These are phyloP conservation scores for Neotoxoptera formosana DNA, from an alignment of 1,140 invertebrate species.

Conservation along the genomic window DNA sequence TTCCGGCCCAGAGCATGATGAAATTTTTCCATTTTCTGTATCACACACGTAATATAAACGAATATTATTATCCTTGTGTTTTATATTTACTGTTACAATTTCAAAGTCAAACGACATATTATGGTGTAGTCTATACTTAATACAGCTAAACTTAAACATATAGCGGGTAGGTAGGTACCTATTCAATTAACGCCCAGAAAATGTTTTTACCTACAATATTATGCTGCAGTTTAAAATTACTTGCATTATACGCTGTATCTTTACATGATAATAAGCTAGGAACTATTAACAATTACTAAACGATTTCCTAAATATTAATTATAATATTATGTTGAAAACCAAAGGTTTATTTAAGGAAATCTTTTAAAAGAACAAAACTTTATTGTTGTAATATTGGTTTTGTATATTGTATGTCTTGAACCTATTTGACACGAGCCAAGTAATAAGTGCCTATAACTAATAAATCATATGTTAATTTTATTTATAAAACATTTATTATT, in stretches of 20 bases:
- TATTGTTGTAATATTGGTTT: neutral
- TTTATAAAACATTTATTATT: neutral
- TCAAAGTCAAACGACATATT: conserved; percentile 39
- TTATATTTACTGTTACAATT: neutral
- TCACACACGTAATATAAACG: neutral
- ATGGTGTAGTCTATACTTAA: neutral
- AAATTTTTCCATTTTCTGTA: conserved; percentile 17
- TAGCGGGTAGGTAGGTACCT: too few species aligned
- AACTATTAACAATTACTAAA: neutral
- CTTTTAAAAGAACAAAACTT: neutral
- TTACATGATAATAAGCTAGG: neutral
- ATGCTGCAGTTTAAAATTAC: neutral
- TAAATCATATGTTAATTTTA: neutral
- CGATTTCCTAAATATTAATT: neutral
- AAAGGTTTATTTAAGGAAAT: neutral
- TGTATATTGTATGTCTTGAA: neutral
- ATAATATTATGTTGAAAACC: neutral
- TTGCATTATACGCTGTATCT: neutral
- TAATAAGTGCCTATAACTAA: neutral
- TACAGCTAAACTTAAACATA: neutral
- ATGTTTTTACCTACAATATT: neutral
- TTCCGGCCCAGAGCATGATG: conserved; percentile 31
- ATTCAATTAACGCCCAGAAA: neutral
- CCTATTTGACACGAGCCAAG: neutral
- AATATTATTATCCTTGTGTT: conserved; percentile 13